These are phyloP conservation scores for Excalfactoria chinensis DNA, from an alignment of 2,113 vertebrate species.

Conservation along the genomic window DNA sequence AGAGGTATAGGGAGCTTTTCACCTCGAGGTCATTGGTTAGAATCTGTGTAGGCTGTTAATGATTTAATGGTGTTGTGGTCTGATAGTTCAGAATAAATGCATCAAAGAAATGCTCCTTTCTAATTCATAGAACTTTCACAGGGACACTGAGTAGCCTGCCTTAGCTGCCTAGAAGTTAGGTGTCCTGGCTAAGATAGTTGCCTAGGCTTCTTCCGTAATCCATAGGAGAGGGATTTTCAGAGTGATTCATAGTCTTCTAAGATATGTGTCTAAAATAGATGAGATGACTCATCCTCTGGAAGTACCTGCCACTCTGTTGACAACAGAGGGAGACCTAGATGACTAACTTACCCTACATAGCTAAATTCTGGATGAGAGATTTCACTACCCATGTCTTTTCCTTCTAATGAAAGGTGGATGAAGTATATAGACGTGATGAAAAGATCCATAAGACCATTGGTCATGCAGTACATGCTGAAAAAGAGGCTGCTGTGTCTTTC, in stretches of 20 bases:
- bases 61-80: neutral
- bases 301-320: constrained; percentile 62
- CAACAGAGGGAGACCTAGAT: constrained; percentile 62
- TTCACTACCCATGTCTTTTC: neutral
- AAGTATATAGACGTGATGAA: neutral
- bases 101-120: neutral
- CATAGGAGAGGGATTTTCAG: constrained; percentile 31
- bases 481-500: neutral
- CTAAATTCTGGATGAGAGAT: neutral
- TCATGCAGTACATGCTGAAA: neutral
- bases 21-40: neutral
- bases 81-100: neutral
- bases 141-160: neutral
- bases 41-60: neutral
- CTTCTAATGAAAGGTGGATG: neutral
- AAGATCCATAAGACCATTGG: neutral
- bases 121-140: neutral
- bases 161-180: neutral
- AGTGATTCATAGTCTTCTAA: constrained; percentile 52
- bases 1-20: constrained; percentile 11
- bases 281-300: constrained; percentile 53
- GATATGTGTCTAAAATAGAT: constrained; percentile 59
- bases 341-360: constrained; percentile 52
- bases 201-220: constrained; percentile 11
- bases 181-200: constrained; percentile 8